These are phyloP conservation scores for Luidia sarsii DNA, from an alignment of 53 echinoderm and acorn worm species.

Conservation along the genomic window DNA sequence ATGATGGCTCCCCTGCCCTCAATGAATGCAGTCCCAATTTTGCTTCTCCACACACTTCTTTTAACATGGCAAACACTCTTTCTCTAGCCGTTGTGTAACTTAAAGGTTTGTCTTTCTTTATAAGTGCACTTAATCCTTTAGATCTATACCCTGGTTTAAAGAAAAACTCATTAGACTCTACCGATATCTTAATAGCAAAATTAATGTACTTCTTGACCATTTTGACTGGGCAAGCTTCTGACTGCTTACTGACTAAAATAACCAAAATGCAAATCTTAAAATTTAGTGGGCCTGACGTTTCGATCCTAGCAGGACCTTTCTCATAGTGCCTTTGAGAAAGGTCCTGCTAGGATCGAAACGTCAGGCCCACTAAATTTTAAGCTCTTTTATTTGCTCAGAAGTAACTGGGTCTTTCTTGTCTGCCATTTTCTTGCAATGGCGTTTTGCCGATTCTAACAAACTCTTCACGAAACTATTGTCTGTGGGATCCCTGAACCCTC, in stretches of 20 bases:
- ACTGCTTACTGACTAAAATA: too few relatives aligned
- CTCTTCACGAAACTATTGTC: neutral
- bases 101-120: conserved; percentile 12
- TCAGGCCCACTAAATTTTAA: too few relatives aligned
- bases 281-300: too few relatives aligned
- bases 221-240: conserved; percentile 15
- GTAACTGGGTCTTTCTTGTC: too few relatives aligned
- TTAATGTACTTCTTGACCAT: conserved; percentile 15
- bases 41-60: neutral
- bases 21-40: conserved; percentile 7
- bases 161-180: conserved; percentile 13
- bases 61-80: neutral
- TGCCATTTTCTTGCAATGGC: too few relatives aligned
- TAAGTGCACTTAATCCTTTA: neutral
- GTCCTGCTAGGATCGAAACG: too few relatives aligned
- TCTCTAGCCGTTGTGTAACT: neutral
- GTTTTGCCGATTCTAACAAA: too few relatives aligned
- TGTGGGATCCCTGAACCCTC: conserved; percentile 11
- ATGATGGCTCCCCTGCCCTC: conserved; percentile 13
- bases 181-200: neutral
- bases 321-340: too few relatives aligned
- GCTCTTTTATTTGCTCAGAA: too few relatives aligned
- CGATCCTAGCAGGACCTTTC: too few relatives aligned
- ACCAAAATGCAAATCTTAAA: too few relatives aligned
- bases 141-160: conserved; percentile 18